These are phyloP conservation scores for Trididemnum clinides DNA, from an alignment of 23 tunicate species.

Conservation along the genomic window DNA sequence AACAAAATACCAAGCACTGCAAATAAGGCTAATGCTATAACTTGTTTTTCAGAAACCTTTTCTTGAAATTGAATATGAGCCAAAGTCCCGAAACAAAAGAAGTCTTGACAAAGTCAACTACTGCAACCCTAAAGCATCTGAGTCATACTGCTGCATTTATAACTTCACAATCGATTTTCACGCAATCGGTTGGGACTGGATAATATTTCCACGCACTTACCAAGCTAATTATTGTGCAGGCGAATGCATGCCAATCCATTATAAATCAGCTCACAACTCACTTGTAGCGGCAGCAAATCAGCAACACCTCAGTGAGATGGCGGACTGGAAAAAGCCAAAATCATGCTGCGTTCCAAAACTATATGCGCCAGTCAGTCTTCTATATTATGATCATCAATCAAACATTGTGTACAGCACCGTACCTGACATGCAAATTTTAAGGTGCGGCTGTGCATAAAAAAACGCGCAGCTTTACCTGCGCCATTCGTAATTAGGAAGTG, in stretches of 20 bases:
- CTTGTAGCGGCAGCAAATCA: neutral
- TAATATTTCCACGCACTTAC: conserved; percentile 45
- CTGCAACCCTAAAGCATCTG: conserved; percentile 24
- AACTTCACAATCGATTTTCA: conserved; percentile 49
- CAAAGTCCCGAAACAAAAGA: conserved; percentile 40
- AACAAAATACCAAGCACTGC: too few relatives aligned
- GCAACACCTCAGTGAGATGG: neutral
- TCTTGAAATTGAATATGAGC: conserved; percentile 45
- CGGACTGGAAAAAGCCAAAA: neutral
- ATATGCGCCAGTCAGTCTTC: conserved; percentile 51
- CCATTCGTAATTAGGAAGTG: too few relatives aligned
- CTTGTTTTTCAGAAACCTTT: conserved; percentile 63
- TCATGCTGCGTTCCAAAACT: conserved; percentile 70
- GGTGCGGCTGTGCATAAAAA: conserved; percentile 70
- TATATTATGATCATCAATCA: conserved; percentile 64
- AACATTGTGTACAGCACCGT: conserved; percentile 70
- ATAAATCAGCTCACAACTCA: conserved; percentile 10
- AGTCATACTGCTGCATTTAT: conserved; percentile 55
- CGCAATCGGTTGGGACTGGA: conserved; percentile 74
- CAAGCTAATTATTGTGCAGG: conserved; percentile 69
- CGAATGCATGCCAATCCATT: conserved; percentile 48
- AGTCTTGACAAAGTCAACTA: neutral
- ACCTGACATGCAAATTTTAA: conserved; percentile 65
- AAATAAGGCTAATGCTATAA: too few relatives aligned
- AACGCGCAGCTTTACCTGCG: too few relatives aligned